These are phyloP conservation scores for Pristionchus fissidentatus DNA, from an alignment of 2,888 invertebrate species.

Conservation along the genomic window DNA sequence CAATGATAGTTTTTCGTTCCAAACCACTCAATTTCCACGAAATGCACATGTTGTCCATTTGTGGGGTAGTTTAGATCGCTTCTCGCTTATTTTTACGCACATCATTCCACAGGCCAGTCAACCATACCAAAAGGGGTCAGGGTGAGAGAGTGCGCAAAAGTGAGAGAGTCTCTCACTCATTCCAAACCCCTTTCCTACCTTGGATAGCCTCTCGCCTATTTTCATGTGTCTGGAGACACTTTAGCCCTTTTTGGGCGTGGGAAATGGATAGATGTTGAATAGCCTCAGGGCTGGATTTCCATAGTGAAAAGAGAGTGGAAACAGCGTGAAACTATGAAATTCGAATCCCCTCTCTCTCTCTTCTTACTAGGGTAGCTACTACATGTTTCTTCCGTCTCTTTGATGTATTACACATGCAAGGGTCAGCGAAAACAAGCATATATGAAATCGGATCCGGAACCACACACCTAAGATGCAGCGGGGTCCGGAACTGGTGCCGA, in stretches of 20 bases:
- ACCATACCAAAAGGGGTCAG: too few species aligned
- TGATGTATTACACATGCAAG: background rate
- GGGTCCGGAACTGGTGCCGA: background rate
- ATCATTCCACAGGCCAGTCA: too few species aligned
- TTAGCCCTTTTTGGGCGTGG: background rate
- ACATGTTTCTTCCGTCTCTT: background rate
- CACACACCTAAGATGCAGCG: background rate
- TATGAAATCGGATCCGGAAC: background rate
- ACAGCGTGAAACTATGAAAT: constrained; percentile 22
- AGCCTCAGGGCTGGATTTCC: background rate
- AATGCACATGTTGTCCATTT: too few species aligned
- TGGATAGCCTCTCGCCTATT: too few species aligned
- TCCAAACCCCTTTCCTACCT: too few species aligned
- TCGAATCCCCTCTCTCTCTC: background rate
- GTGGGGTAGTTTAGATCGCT: too few species aligned
- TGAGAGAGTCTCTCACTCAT: too few species aligned
- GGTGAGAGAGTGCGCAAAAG: too few species aligned
- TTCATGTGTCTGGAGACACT: background rate
- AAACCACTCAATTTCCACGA: too few species aligned
- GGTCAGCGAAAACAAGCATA: background rate
- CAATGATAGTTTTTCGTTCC: too few species aligned
- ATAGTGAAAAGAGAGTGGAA: background rate
- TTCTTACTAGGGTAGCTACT: background rate
- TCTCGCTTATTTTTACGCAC: too few species aligned
- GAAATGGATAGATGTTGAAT: constrained; percentile 13